Conservation (phyloP, 2,888 invertebrate species). For the Psylliodes chrysocephalus region DNA sequence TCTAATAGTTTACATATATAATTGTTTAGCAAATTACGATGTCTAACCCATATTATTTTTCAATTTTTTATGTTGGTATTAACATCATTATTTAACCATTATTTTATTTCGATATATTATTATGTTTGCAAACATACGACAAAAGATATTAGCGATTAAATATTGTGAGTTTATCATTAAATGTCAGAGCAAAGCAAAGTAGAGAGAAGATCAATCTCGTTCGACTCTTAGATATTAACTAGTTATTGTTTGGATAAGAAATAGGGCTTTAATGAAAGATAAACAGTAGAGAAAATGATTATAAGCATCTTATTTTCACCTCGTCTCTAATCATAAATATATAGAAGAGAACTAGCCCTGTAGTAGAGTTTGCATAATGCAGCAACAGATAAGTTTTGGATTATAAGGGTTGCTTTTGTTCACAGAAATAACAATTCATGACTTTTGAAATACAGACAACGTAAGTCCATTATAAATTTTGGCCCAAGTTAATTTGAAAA, state of each 20-base stretch:
- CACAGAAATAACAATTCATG: too few species aligned
- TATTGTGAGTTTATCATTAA: slow-evolving; percentile 5
- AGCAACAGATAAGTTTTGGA: too few species aligned
- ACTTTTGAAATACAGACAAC: too few species aligned
- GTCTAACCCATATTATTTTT: too few species aligned
- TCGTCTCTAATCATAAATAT: slow-evolving; percentile 14
- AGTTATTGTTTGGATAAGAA: slow-evolving; percentile 53
- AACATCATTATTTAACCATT: too few species aligned
- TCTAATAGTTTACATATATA: too few species aligned
- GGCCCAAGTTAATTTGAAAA: too few species aligned
- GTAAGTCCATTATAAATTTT: too few species aligned
- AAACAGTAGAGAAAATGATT: slow-evolving; percentile 54
- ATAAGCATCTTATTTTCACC: slow-evolving; percentile 47
- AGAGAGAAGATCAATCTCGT: slow-evolving; percentile 3
- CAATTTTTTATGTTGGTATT: too few species aligned
- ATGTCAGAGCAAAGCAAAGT: background rate
- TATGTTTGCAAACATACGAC: slow-evolving; percentile 14
- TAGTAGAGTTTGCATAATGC: slow-evolving; percentile 1
- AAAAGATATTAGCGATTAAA: background rate
- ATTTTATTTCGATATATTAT: background rate
- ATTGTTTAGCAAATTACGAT: too few species aligned
- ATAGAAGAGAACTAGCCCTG: slow-evolving; percentile 8
- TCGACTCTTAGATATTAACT: slow-evolving; percentile 38
- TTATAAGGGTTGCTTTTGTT: too few species aligned
- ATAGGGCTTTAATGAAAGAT: slow-evolving; percentile 55